Evolutionary conservation across 1,140 invertebrate genomes (phyloP).

Genomic region (Leucophenga varia): DNA sequence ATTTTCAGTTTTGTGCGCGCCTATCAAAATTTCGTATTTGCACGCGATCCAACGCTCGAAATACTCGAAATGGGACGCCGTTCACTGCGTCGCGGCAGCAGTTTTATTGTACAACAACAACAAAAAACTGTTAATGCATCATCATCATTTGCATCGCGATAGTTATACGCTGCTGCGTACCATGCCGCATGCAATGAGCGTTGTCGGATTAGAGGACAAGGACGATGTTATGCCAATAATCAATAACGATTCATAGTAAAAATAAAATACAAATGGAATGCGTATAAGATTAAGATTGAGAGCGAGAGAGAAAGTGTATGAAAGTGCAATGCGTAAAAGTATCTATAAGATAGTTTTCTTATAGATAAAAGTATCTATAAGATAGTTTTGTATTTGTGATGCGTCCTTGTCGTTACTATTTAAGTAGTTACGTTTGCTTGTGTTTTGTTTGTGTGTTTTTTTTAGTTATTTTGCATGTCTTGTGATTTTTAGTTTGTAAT

Average conservation of each 20-base stretch:
- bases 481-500: background rate
- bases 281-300: too few species aligned
- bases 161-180: constrained; percentile 61
- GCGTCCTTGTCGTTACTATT: too few species aligned
- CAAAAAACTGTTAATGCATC: constrained; percentile 62
- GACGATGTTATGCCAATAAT: constrained; percentile 40
- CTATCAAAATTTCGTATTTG: constrained; percentile 74
- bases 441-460: too few species aligned
- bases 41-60: constrained; percentile 66
- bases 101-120: constrained; percentile 69
- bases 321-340: too few species aligned
- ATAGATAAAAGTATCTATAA: too few species aligned
- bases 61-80: constrained; percentile 74
- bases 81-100: constrained; percentile 70
- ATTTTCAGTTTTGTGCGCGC: constrained; percentile 68
- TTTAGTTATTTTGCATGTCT: background rate
- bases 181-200: constrained; percentile 31
- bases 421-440: too few species aligned
- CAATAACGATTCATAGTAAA: constrained; percentile 29
- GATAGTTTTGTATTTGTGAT: too few species aligned
- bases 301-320: too few species aligned
- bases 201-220: constrained; percentile 25
- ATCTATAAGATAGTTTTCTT: too few species aligned
- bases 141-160: constrained; percentile 61
- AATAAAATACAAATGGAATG: too few species aligned